Evolutionary conservation across 2,888 invertebrate species (phyloP), one percentile per base, ranked within the genome.

Genomic region (Melieria picta): DNA sequence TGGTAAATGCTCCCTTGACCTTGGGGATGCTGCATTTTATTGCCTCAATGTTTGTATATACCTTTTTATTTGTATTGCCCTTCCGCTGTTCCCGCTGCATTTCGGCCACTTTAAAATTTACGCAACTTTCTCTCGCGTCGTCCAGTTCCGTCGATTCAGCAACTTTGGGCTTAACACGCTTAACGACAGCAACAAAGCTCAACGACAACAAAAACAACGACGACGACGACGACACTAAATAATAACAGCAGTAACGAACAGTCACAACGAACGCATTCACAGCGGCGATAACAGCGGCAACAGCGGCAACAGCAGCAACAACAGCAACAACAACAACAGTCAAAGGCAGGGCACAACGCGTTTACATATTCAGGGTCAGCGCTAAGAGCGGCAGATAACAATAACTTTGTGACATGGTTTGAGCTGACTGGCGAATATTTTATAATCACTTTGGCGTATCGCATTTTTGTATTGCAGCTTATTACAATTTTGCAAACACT

Each of bases 1-100:
- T 67, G 30, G 52, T 68, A 66, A 63, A 65, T 65, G 67, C 69
- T 65, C 70, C 75, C 73, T 72, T 74, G 75, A 74, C 73, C 73
- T 72, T 75, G 74, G 74, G 64, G 60, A 72, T 74, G 71, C 56
- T 68, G 7, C 57, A 58, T 60, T 65, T 50, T 45, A 30, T 71
- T 52, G 46, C 55, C 7, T 65, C 66, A 42, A 45, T 45, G 5
- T 42, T 66, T 72, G 65, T 67, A 60, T 68, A 9, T 7, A 46
- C 50, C 56, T 48, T 66, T 67, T 62, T 64, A 55, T 69, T 74
- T 67, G 63, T 63, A 55, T 57, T 69, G 64, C 13, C 48, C 50
- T 2, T 69, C 47, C 16, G 13, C 43, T 11, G 7, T 67, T 30
- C 30, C 30, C 30, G 30, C 30, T 30, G 30, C 30, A 30, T 30